Base-by-base conservation (phyloP, 2,888 invertebrate genomes). In the Tenthredo distinguenda region DNA sequence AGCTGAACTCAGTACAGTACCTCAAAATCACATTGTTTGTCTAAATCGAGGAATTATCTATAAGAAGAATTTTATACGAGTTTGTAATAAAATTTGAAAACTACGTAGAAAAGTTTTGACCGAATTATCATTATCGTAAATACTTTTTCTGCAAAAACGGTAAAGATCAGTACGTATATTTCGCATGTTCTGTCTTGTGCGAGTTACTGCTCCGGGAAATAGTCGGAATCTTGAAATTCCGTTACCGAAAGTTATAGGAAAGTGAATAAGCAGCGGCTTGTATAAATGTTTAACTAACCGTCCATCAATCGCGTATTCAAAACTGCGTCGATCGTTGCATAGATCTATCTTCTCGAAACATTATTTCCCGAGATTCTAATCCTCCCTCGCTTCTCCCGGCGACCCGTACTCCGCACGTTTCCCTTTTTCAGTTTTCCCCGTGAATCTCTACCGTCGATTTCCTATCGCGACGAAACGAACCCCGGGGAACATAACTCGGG, bases 241-340 rank as follows among this genome's bases (percentile, higher is more conserved):
- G n/a, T 65, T 40, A 43, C 40, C 10, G 62, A 37, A 37, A 6
- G 34, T 81, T 81, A 40, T 9, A 62, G 34, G 50, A 62, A 79
- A 62, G 34, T 55, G 62, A 81, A 65, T 9, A n/a, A 58, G 81
- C 62, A 21, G 62, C 40, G 12, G 55, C 18, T 34, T 34, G 81
- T 12, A 21, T 81, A 81, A 81, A 81, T 81, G 31, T 81, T 81
- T 81, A 62, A 26, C 81, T 1, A 9, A 55, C 18, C 55, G 50
- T 77, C 77, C 18, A 43, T 65, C 62, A 62, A 21, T 62, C 10
- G 81, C 40, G 12, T 15, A 15, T 74, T 37, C 21, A 74, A 12
- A 15, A 62, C 40, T 40, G 62, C 26, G 40, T 62, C 81, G 43
- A 81, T 37, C 40, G 21, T 37, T n/a, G 62, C 37, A 65, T 40